Base-by-base conservation (phyloP, 2,888 invertebrate genomes). In the Tolmerus cingulatus region DNA sequence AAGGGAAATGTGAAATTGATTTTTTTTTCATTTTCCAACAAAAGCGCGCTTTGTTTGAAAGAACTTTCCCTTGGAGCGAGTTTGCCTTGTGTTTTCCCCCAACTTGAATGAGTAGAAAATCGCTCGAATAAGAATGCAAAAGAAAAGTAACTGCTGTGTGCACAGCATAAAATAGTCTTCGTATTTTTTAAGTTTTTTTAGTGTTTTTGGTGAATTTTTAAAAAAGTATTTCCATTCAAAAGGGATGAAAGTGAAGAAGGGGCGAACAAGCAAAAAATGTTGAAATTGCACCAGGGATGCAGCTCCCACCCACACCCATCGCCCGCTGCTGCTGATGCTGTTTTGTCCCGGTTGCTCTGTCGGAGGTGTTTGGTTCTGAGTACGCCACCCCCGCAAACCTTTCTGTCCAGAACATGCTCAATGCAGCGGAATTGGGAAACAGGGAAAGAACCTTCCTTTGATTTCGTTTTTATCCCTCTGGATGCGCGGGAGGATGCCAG, bases 1-100 rank as follows among this genome's bases (percentile, higher is more conserved):
- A 82, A 82, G 82, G 40, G 82, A 82, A 66, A 16, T 82, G 66
- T 37, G 19, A 51, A 82, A 82, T 82, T 66, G 82, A 82, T 82
- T 82, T 82, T 82, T 82, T 82, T 55, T 78, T 40, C 19, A 37
- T 82, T 57, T 82, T 12, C 23, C 12, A 66, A 66, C 46, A 82
- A 81, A 66, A 81, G 23, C 7, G 37, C n/a, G 34, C 57, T 82
- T 82, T 82, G 82, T 82, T 57, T 82, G 82, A 19, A 82, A 57
- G 82, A 66, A 82, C 82, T 82, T 82, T 57, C 37, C 79, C 82
- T 57, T 66, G 34, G 30, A 82, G 82, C 82, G 51, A 82, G 37
- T 27, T 82, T 82, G 37, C 37, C 82, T 57, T 82, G 82, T 57
- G 34, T 82, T 82, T 82, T 82, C n/a, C 57, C 19, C 57, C 57